These are phyloP conservation scores for Hyposoter didymator DNA, from an alignment of 2,888 invertebrate genomes.

Conservation along the genomic window DNA sequence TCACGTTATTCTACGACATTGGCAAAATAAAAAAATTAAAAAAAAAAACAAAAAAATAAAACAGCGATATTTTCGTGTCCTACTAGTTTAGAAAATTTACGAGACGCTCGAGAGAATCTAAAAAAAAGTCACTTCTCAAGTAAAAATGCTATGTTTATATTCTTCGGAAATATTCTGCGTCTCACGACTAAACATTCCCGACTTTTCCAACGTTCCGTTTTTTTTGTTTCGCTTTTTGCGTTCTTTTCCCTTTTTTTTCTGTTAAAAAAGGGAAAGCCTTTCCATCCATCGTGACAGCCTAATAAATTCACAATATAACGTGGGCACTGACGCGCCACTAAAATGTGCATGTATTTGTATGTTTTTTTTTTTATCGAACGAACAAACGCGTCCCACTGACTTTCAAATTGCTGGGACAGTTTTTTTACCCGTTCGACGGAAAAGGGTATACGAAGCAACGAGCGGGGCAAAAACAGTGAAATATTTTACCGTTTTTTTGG, in stretches of 20 bases:
- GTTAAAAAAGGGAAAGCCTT: conserved; percentile 35
- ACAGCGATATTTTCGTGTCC: not conserved
- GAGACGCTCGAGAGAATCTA: not conserved
- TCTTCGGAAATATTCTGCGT: not conserved
- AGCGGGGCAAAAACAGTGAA: conserved; percentile 59
- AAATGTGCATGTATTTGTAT: conserved; percentile 21
- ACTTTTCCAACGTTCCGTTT: conserved; percentile 30
- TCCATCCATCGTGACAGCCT: conserved; percentile 29
- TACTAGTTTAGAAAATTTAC: not conserved
- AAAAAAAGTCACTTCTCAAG: not conserved
- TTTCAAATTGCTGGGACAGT: conserved; percentile 62
- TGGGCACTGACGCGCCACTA: conserved; percentile 18
- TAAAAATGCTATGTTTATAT: conserved; percentile 6
- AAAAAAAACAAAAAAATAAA: not conserved
- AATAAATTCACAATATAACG: conserved; percentile 44
- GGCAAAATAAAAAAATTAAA: not conserved
- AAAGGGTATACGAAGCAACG: conserved; percentile 45
- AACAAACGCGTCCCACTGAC: conserved; percentile 66
- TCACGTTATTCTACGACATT: not conserved
- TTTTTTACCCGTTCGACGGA: conserved; percentile 15
- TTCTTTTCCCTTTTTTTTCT: not conserved
- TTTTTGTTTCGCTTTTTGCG: conserved; percentile 6
- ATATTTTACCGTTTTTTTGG: conserved; percentile 69
- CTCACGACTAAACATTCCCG: conserved; percentile 24
- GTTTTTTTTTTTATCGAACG: conserved; percentile 54